Evolutionary conservation across 2,888 invertebrate genomes (phyloP).

Genomic region (Ellobium chinense): DNA sequence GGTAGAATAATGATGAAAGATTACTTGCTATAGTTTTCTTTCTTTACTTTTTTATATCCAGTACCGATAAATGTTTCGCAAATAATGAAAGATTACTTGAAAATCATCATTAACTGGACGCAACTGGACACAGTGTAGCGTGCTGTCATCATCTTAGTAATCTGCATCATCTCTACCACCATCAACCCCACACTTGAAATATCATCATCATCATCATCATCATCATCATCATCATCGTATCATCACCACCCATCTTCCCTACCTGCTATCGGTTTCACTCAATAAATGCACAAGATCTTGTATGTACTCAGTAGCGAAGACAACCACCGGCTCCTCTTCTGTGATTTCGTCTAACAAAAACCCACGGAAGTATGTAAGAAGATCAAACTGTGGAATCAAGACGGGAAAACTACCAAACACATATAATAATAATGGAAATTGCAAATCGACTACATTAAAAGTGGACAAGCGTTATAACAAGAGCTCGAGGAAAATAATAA

Average conservation of each 20-base stretch:
- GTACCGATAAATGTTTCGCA: too few species aligned
- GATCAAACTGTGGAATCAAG: constrained; percentile 83
- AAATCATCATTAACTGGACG: too few species aligned
- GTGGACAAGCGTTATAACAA: too few species aligned
- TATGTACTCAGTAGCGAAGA: constrained; percentile 93
- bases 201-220: constrained; percentile 8
- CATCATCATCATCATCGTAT: constrained; percentile 5
- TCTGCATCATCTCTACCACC: not conserved
- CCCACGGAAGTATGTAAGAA: constrained; percentile 92
- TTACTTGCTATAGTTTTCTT: too few species aligned
- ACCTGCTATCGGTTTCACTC: constrained; percentile 83
- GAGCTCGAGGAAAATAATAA: too few species aligned
- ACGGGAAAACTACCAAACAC: too few species aligned
- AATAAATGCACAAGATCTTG: constrained; percentile 87
- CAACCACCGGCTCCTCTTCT: constrained; percentile 88
- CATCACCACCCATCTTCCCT: not conserved
- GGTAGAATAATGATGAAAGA: too few species aligned
- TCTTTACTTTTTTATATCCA: too few species aligned
- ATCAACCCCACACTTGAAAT: not conserved
- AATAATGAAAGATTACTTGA: too few species aligned
- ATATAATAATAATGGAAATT: too few species aligned
- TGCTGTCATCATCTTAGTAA: not conserved
- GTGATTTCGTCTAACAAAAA: constrained; percentile 79
- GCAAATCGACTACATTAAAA: too few species aligned
- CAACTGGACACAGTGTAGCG: too few species aligned